Conservation (phyloP, 2,888 invertebrate species). For the Glomeris marginata region DNA sequence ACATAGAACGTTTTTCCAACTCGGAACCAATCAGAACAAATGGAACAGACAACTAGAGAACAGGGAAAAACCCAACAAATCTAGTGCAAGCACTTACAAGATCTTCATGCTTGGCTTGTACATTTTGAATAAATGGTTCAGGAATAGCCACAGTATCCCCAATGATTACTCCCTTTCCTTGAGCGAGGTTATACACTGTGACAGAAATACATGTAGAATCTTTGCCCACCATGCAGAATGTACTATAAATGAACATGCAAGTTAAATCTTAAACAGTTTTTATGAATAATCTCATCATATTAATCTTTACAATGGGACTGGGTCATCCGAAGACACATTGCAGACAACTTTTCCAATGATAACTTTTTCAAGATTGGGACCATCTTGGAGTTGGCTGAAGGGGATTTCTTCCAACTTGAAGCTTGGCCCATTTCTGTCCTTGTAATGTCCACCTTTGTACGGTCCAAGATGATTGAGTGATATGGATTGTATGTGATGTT, state of each 20-base stretch:
- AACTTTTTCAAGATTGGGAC: conserved; percentile 50
- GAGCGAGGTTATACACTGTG: conserved; percentile 68
- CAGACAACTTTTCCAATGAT: conserved; percentile 65
- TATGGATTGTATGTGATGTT: conserved; percentile 44
- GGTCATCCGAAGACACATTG: conserved; percentile 55
- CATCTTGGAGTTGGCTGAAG: conserved; percentile 42
- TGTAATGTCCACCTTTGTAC: conserved; percentile 43
- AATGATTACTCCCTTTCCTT: conserved; percentile 64
- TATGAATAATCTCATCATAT: not conserved
- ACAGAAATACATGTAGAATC: conserved; percentile 54
- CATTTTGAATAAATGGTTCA: conserved; percentile 48
- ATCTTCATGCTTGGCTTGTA: conserved; percentile 41
- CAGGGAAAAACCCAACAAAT: conserved; percentile 16
- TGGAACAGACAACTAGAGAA: not conserved
- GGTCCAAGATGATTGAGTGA: conserved; percentile 47
- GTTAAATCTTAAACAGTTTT: not conserved
- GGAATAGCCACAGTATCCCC: conserved; percentile 71
- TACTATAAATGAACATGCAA: conserved; percentile 37
- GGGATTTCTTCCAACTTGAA: conserved; percentile 36
- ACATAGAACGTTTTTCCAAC: not conserved
- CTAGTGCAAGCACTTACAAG: conserved; percentile 32
- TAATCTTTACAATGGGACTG: conserved; percentile 60
- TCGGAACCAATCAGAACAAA: not conserved
- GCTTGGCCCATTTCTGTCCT: conserved; percentile 35
- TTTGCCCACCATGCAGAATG: conserved; percentile 64